Evolutionary conservation across 2,113 vertebrate genomes (phyloP), one percentile per base, ranked within the genome.

Genomic region (Xenopus borealis): DNA sequence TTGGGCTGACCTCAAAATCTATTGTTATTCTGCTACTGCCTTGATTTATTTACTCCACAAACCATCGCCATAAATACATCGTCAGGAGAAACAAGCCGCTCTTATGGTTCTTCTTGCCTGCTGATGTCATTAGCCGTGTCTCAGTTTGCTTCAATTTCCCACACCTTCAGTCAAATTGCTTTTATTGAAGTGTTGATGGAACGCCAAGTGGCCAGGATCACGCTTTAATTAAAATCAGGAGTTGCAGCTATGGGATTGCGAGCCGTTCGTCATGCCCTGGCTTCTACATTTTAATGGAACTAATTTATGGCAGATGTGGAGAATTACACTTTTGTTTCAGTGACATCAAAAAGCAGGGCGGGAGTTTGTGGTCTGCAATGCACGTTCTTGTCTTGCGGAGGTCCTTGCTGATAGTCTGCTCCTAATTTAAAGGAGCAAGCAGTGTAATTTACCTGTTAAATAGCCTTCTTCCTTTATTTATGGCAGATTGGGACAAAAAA

Each of bases 151-250:
- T 50, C 47, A 13, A 50, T 50, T 50, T 50, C 47, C 47, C 47
- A 61, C 19, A 23, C 58, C 58, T 61, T 61, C 8, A 61, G 18
- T 61, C 58, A 61, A 61, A 61, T 61, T 10, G 10, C 8, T 53
- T 53, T 72, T 64, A 72, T 52, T 72, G 46, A 72, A 50, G 59
- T 52, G 71, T 63, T 63, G 59, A 72, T 72, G 45, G 62, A 65
- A 10, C 47, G 62, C 62, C 47, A 55, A 65, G 62, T 65, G 62
- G 59, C 20, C 44, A 53, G 61, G 23, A 40, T 72, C 14, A 72
- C 17, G 16, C 47, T 63, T 50, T 72, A 72, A 72, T 64, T 72
- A 72, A 47, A 62, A 62, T 46, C 71, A 72, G 71, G 23, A 52
- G 61, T 64, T 53, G 17, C 1, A 64, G 58, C 44, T 61, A 12